These are phyloP conservation scores for Leptobrachium leishanense DNA, from an alignment of 2,113 vertebrate species.

Conservation along the genomic window DNA sequence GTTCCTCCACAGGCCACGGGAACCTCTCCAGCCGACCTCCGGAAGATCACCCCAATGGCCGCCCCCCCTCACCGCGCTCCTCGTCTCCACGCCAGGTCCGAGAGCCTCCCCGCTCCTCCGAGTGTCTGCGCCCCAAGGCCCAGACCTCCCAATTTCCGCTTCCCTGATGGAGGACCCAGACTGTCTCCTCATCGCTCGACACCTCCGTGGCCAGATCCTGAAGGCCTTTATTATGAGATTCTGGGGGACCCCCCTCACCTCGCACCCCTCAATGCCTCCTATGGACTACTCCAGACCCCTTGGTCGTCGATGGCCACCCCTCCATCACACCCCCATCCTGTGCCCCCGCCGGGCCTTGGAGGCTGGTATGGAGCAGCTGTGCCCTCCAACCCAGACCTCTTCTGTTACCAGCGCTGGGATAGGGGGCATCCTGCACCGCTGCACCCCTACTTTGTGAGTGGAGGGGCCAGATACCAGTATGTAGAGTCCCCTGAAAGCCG, in stretches of 20 bases:
- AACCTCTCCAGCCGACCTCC: constrained; percentile 48
- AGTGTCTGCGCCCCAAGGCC: constrained; percentile 47
- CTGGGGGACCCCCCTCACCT: constrained; percentile 51
- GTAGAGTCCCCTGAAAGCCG: constrained; percentile 38
- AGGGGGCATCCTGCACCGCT: constrained; percentile 56
- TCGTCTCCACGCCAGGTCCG: constrained; percentile 34
- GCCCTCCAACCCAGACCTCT: constrained; percentile 25
- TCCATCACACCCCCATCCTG: constrained; percentile 56
- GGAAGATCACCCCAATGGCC: constrained; percentile 47
- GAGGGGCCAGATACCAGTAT: constrained; percentile 61
- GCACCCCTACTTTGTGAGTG: constrained; percentile 63
- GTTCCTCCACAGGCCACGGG: constrained; percentile 6
- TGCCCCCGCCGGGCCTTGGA: constrained; percentile 18
- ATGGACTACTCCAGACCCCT: constrained; percentile 56
- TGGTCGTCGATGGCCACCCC: constrained; percentile 56
- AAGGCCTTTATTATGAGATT: constrained; percentile 77
- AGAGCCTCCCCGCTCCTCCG: constrained; percentile 49
- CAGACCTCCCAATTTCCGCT: constrained; percentile 58
- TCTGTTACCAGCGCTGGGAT: constrained; percentile 52
- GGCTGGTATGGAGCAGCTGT: constrained; percentile 28
- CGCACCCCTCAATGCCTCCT: constrained; percentile 60
- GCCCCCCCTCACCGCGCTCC: constrained; percentile 42
- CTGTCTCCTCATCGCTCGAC: constrained; percentile 52
- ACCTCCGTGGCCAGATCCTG: constrained; percentile 52
- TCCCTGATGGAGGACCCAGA: constrained; percentile 55